Evolutionary conservation across 92 coral and sea anemone genomes (phyloP).

Genomic region (Phenganax subtilis): DNA sequence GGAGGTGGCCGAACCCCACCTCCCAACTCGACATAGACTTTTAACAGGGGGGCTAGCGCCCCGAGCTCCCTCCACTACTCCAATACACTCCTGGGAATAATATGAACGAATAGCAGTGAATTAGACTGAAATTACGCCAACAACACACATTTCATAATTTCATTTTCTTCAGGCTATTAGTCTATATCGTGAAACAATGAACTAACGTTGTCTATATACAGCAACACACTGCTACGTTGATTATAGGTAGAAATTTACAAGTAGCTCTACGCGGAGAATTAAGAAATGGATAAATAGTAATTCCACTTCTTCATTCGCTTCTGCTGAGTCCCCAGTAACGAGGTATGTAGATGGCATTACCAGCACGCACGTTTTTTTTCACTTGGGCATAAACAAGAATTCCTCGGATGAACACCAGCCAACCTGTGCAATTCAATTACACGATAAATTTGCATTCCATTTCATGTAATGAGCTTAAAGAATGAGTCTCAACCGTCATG

Average conservation of each 20-base stretch:
- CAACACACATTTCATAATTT: too few relatives aligned
- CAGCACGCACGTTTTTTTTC: constrained; percentile 71
- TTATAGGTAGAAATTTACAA: background rate
- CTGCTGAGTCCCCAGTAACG: constrained; percentile 69
- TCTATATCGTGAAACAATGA: background rate
- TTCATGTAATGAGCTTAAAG: background rate
- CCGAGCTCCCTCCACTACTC: too few relatives aligned
- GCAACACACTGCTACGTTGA: background rate
- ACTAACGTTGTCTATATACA: constrained; percentile 5
- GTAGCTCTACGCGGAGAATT: background rate
- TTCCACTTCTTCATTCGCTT: background rate
- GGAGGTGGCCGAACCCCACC: too few relatives aligned
- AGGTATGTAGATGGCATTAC: constrained; percentile 57
- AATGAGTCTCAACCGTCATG: background rate
- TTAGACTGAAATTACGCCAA: too few relatives aligned
- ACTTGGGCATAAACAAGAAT: constrained; percentile 77
- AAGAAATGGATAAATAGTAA: constrained; percentile 4
- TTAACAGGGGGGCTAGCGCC: too few relatives aligned
- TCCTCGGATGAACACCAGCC: constrained; percentile 86
- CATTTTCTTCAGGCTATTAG: too few relatives aligned
- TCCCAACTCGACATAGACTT: too few relatives aligned
- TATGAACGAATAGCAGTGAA: too few relatives aligned
- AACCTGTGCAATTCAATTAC: constrained; percentile 49
- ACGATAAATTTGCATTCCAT: background rate
- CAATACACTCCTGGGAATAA: too few relatives aligned